Percentiles rank a stretch among this genome's conserved stretches.
phyloP scores from a whole-genome alignment of 2,888 invertebrate genomes.

The Crocallis elinguaria region DNA sequence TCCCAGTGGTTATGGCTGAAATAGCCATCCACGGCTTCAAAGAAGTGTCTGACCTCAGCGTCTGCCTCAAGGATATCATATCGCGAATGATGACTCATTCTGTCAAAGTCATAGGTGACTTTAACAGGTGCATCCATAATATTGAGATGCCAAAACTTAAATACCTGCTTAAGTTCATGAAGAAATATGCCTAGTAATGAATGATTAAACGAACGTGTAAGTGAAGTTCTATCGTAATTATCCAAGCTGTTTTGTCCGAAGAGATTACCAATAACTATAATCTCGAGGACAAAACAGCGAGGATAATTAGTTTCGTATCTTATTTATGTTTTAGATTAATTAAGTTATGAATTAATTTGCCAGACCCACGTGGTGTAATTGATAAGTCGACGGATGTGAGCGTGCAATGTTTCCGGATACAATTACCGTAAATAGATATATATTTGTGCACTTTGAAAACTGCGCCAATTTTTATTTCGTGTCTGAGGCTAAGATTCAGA shows the following conservation, averaged over 20 bases:
- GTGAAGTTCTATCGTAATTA: too few relatives aligned
- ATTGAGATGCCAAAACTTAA: constrained; percentile 81
- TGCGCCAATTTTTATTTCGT: too few relatives aligned
- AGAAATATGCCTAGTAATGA: constrained; percentile 70
- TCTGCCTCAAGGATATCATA: constrained; percentile 78
- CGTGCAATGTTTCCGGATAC: too few relatives aligned
- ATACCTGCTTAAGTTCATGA: constrained; percentile 79
- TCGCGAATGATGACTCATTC: constrained; percentile 81
- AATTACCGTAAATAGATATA: too few relatives aligned
- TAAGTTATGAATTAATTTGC: not conserved
- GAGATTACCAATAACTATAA: too few relatives aligned
- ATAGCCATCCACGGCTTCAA: constrained; percentile 80
- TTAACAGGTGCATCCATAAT: constrained; percentile 79
- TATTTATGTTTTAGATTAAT: not conserved
- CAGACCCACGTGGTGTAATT: too few relatives aligned
- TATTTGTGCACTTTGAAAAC: too few relatives aligned
- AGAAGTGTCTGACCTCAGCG: constrained; percentile 78
- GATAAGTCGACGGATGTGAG: too few relatives aligned
- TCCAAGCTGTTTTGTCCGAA: too few relatives aligned
- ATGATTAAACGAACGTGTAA: too few relatives aligned
- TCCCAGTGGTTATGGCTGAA: constrained; percentile 80
- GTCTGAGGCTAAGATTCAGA: too few relatives aligned
- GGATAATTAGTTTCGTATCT: constrained; percentile 3
- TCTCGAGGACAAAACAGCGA: too few relatives aligned
- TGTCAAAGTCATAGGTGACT: constrained; percentile 79